Conservation (phyloP, 2,113 vertebrate genomes). For the Hirundichthys speculiger region DNA sequence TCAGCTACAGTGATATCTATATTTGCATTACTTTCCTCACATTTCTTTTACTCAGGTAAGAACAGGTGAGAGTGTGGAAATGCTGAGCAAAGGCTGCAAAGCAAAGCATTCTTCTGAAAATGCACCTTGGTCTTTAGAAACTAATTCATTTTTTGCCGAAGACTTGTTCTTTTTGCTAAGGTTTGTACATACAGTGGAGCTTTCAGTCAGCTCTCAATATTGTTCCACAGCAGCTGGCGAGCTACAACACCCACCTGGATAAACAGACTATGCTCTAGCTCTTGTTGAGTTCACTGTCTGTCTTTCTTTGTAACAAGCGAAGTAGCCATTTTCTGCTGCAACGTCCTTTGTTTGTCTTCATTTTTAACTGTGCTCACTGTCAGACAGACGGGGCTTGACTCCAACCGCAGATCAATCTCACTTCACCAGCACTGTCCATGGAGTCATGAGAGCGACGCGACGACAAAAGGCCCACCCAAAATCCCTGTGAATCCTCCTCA, state of each 20-base stretch:
- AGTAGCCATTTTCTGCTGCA: slow-evolving; percentile 51
- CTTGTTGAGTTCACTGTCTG: slow-evolving; percentile 48
- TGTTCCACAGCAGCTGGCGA: slow-evolving; percentile 75
- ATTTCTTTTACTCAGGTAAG: slow-evolving; percentile 1
- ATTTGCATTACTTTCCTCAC: too few species aligned
- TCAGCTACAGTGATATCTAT: too few species aligned
- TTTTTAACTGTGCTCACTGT: slow-evolving; percentile 69
- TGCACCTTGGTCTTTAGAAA: slow-evolving; percentile 57
- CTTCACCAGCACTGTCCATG: slow-evolving; percentile 59
- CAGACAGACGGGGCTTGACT: slow-evolving; percentile 48
- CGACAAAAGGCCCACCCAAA: slow-evolving; percentile 55
- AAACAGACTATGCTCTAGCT: slow-evolving; percentile 71
- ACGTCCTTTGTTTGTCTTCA: slow-evolving; percentile 63
- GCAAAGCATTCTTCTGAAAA: slow-evolving; percentile 23
- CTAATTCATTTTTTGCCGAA: slow-evolving; percentile 49
- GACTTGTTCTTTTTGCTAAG: slow-evolving; percentile 55
- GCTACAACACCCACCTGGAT: slow-evolving; percentile 79
- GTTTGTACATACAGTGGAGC: slow-evolving; percentile 70
- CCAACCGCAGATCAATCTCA: slow-evolving; percentile 64
- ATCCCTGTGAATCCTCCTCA: slow-evolving; percentile 62
- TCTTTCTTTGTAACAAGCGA: slow-evolving; percentile 46
- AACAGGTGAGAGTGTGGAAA: too few species aligned
- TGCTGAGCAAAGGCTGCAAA: slow-evolving; percentile 7
- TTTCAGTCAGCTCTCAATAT: slow-evolving; percentile 71
- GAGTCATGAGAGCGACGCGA: slow-evolving; percentile 49